A percentile compares a stretch with the other conserved stretches of the same genome.
phyloP scores from a whole-genome alignment of 2,797 vertebrate species.

The Ambastaia sidthimunki region DNA sequence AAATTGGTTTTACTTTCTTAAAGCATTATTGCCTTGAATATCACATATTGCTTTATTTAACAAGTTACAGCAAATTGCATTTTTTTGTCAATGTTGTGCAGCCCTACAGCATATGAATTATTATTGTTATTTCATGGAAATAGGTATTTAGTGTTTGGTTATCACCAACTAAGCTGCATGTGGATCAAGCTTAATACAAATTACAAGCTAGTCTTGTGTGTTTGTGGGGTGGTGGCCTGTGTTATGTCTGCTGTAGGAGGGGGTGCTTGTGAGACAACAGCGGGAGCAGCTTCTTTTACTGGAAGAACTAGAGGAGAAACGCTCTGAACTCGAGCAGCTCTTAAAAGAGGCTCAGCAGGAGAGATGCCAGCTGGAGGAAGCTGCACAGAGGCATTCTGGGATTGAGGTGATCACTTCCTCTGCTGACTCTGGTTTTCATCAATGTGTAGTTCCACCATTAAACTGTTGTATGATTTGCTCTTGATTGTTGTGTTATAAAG shows the following conservation, averaged over 20 bases:
- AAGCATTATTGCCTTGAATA: too few relatives aligned
- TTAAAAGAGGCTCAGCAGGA: slow-evolving; percentile 76
- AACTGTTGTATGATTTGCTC: background rate
- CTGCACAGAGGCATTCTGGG: slow-evolving; percentile 64
- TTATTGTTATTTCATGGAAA: too few relatives aligned
- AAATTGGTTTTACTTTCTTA: too few relatives aligned
- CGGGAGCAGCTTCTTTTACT: slow-evolving; percentile 85
- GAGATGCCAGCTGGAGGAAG: slow-evolving; percentile 62
- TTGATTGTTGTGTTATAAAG: slow-evolving; percentile 48
- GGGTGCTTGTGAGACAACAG: slow-evolving; percentile 84
- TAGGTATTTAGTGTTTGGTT: background rate
- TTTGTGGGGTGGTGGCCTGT: background rate
- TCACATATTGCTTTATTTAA: too few relatives aligned
- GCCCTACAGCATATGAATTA: too few relatives aligned
- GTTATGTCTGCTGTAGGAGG: slow-evolving; percentile 71
- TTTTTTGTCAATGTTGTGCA: too few relatives aligned
- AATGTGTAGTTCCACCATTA: background rate
- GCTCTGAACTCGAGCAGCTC: slow-evolving; percentile 78
- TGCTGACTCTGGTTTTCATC: background rate
- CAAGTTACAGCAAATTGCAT: too few relatives aligned
- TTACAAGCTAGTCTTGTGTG: background rate
- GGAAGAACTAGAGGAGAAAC: slow-evolving; percentile 85
- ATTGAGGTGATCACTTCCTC: slow-evolving; percentile 54
- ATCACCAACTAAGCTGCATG: too few relatives aligned
- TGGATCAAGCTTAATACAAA: too few relatives aligned